phyloP scores from a whole-genome alignment of 2,797 vertebrate species.

The Danio kyathit region DNA sequence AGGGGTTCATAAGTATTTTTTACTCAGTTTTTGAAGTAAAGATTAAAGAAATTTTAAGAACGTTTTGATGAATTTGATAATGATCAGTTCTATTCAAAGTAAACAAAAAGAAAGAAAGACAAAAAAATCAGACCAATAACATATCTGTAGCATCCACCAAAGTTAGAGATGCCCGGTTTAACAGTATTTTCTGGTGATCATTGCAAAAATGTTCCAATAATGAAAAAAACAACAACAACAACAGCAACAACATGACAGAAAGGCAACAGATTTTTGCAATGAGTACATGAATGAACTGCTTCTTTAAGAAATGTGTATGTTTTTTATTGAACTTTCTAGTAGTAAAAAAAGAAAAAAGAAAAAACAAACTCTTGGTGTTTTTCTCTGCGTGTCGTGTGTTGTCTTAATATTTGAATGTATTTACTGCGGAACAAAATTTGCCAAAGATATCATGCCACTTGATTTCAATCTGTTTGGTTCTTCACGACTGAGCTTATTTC shows the following conservation, averaged over 20 bases:
- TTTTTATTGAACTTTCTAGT: constrained; percentile 99
- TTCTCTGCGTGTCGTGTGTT: constrained; percentile 94
- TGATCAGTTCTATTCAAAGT: constrained; percentile 52
- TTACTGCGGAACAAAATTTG: constrained; percentile 99
- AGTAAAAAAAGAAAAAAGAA: constrained; percentile 80
- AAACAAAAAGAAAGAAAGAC: constrained; percentile 50
- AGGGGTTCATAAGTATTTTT: constrained; percentile 76
- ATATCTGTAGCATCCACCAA: constrained; percentile 87
- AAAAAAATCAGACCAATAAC: constrained; percentile 60
- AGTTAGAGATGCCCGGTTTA: constrained; percentile 92
- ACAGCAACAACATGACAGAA: constrained; percentile 74
- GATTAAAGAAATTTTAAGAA: constrained; percentile 42
- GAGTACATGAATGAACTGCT: constrained; percentile 84
- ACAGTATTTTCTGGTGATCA: constrained; percentile 82
- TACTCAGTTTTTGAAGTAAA: constrained; percentile 70
- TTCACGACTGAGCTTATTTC: constrained; percentile 69
- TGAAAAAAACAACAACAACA: constrained; percentile 72
- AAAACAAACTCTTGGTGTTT: constrained; percentile 85
- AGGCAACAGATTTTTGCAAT: constrained; percentile 80
- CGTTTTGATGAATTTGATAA: constrained; percentile 46
- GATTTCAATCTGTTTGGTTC: constrained; percentile 67
- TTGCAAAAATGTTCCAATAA: constrained; percentile 72
- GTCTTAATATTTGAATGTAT: constrained; percentile 99
- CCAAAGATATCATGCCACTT: constrained; percentile 96
- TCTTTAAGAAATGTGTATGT: constrained; percentile 97